Base-by-base conservation (phyloP, 2,797 vertebrate genomes). In the Spondyliosoma cantharus region DNA sequence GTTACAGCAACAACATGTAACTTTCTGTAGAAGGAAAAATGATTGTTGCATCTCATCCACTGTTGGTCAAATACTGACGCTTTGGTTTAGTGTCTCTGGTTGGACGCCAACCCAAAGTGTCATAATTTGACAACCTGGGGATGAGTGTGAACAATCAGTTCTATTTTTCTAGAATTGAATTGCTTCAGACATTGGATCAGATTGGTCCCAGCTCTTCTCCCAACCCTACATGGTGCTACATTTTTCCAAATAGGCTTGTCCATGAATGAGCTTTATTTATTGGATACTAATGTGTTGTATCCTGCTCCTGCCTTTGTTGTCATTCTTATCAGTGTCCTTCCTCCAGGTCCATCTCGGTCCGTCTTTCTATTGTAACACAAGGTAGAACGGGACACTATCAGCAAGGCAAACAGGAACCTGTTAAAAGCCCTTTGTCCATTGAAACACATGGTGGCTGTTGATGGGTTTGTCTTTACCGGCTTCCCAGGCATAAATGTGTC, bases 331-430 rank as follows among this genome's bases (percentile, higher is more conserved):
- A 89, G 81, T 63, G 68, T 77, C 79, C 76, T 79, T 81, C 84
- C 76, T 87, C 78, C 69, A 65, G 89, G 75, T 82, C 81, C 84
- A 64, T 91, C 86, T 76, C 58, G 8, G 75, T 68, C 58, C 16
- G 74, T 80, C 71, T 88, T 86, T 83, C 78, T 79, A 57, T 81
- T 86, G 80, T 87, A 83, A 46, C 76, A 82, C 69, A 73, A 87
- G 84, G 72, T 86, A 78, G 78, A 89, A 87, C 79, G 78, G 72
- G 83, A 74, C 70, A 46, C 81, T 93, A 92, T 94, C 94, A 92
- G 80, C 80, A 82, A 82, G 74, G 78, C 89, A 87, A 90, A 93
- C 90, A 91, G 90, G 91, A 92, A 92, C 89, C 89, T 85, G 89
- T 86, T 88, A 78, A 90, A 87, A 87, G 82, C 74, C 83, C 71